A percentile compares a stretch with the other conserved stretches of the same genome.
These are phyloP conservation scores for Drosophila austrosaltans DNA, from an alignment of 2,888 invertebrate genomes.

Conservation along the genomic window DNA sequence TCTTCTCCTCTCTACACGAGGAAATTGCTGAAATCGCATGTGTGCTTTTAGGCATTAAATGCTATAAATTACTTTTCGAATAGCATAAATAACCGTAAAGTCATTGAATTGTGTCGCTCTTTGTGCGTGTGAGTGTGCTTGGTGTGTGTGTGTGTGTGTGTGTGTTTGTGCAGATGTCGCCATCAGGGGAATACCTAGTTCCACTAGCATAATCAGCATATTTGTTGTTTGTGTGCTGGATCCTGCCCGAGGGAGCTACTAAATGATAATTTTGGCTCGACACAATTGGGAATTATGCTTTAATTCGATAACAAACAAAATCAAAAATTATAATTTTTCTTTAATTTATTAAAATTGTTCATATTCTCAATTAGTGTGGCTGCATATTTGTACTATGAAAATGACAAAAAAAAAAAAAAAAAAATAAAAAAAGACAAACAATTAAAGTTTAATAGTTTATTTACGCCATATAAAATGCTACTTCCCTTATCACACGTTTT, in stretches of 20 bases:
- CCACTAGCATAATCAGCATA: constrained; percentile 46
- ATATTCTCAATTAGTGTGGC: background rate
- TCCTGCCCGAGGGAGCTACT: constrained; percentile 46
- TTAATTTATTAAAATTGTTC: background rate
- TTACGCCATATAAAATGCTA: background rate
- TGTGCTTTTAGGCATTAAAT: constrained; percentile 67
- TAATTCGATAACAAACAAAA: constrained; percentile 26
- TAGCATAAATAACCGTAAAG: constrained; percentile 45
- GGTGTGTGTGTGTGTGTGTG: background rate
- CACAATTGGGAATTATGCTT: constrained; percentile 35
- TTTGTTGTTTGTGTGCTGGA: constrained; percentile 34
- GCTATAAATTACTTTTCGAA: constrained; percentile 66
- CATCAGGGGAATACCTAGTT: constrained; percentile 25
- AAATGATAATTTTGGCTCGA: constrained; percentile 46
- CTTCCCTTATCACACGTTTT: background rate
- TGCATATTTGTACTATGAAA: background rate
- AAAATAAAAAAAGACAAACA: background rate
- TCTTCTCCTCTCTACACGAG: constrained; percentile 16
- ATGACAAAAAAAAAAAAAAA: background rate
- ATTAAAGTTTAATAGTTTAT: background rate
- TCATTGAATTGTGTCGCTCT: constrained; percentile 43
- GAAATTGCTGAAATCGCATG: constrained; percentile 69
- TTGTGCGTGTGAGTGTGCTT: background rate
- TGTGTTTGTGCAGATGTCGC: constrained; percentile 34
- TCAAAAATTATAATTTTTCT: background rate